phyloP scores from a whole-genome alignment of 2,113 vertebrate species.

The Aspidoscelis tigris region DNA sequence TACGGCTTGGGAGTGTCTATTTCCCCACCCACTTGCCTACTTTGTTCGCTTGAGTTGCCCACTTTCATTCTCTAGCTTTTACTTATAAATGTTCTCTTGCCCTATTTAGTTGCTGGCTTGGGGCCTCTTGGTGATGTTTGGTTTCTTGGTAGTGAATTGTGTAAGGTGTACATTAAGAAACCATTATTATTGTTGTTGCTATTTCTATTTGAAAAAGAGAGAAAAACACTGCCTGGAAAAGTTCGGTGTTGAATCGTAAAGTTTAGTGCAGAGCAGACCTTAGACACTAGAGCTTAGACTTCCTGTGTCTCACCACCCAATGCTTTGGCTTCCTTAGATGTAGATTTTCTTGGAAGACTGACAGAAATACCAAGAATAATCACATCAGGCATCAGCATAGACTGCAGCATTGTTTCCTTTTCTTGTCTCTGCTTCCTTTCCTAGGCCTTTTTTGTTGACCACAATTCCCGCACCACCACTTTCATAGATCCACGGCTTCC shows the following conservation, averaged over 20 bases:
- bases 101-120: slow-evolving; percentile 23
- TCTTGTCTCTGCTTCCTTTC: neutral
- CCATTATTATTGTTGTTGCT: neutral
- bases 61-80: too few relatives aligned
- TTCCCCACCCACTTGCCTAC: neutral
- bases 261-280: accelerated
- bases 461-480: slow-evolving; percentile 96
- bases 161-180: neutral
- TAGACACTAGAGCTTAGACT: neutral
- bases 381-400: neutral
- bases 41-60: neutral
- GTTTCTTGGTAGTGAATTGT: slow-evolving; percentile 26
- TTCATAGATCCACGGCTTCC: slow-evolving; percentile 98
- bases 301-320: accelerated
- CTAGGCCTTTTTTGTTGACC: slow-evolving; percentile 97
- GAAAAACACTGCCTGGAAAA: neutral
- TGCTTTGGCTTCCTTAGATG: neutral
- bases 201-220: neutral
- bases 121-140: neutral
- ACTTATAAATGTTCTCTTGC: slow-evolving; percentile 28
- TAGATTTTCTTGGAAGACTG: neutral
- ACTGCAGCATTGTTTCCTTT: neutral
- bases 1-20: neutral
- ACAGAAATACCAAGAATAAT: neutral
- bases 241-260: neutral